Evolutionary conservation across 2,888 invertebrate genomes (phyloP).

Genomic region (Odontothrips loti): DNA sequence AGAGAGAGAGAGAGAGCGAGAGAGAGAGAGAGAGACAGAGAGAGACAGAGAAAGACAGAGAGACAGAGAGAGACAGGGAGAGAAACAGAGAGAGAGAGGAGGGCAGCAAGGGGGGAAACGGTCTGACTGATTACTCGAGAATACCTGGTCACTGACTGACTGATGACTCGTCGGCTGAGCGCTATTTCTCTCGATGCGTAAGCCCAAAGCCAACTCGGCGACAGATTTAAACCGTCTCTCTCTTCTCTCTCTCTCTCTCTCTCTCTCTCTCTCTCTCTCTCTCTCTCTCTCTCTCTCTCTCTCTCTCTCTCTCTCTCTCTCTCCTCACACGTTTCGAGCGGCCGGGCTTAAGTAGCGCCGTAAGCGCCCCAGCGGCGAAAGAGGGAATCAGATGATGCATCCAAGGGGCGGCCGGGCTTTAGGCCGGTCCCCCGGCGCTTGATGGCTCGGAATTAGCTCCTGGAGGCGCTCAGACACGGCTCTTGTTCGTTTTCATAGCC

Average conservation of each 20-base stretch:
- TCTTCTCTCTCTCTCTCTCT: not conserved
- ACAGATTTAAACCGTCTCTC: constrained; percentile 24
- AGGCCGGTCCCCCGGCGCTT: too few relatives aligned
- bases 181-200: too few relatives aligned
- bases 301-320: constrained; percentile 32
- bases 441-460: constrained; percentile 2
- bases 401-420: too few relatives aligned
- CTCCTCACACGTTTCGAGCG: constrained; percentile 31
- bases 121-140: too few relatives aligned
- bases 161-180: too few relatives aligned
- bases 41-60: not conserved
- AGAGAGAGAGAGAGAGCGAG: not conserved
- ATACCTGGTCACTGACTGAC: too few relatives aligned
- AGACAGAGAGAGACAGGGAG: not conserved
- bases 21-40: not conserved
- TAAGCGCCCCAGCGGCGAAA: constrained; percentile 27
- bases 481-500: constrained; percentile 2
- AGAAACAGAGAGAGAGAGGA: not conserved
- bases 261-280: constrained; percentile 8
- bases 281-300: constrained; percentile 1
- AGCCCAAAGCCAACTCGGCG: too few relatives aligned
- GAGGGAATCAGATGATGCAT: too few relatives aligned
- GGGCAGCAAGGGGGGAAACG: too few relatives aligned
- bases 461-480: constrained; percentile 31
- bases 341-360: constrained; percentile 20